These are phyloP conservation scores for Cryptophagus acutangulus DNA, from an alignment of 2,888 invertebrate genomes.

Conservation along the genomic window DNA sequence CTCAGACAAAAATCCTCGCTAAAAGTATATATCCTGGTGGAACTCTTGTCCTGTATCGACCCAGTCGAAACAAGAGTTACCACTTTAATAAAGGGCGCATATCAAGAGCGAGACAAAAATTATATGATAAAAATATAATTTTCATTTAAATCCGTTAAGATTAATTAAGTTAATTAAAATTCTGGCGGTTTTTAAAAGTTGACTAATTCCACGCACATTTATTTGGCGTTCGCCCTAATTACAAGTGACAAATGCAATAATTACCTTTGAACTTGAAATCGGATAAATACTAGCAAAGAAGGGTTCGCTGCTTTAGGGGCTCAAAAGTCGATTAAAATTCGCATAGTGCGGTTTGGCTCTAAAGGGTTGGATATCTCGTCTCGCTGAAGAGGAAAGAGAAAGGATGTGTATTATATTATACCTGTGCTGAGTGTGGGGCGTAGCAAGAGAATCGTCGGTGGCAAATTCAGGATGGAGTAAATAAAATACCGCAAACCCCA, in stretches of 20 bases:
- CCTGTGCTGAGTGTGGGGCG: conserved; percentile 11
- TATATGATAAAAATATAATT: too few species aligned
- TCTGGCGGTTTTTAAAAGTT: too few species aligned
- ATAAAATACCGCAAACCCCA: conserved; percentile 46
- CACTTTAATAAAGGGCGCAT: too few species aligned
- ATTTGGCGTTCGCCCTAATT: conserved; percentile 22
- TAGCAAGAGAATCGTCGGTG: conserved; percentile 6
- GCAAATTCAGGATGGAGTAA: conserved; percentile 32
- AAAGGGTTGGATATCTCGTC: conserved; percentile 16
- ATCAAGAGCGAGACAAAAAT: too few species aligned
- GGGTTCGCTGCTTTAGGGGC: too few species aligned
- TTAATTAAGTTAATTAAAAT: too few species aligned
- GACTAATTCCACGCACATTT: conserved; percentile 7
- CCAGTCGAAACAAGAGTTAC: conserved; percentile 14
- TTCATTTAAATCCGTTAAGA: too few species aligned
- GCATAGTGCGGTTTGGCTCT: conserved; percentile 4
- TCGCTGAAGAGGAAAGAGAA: not conserved
- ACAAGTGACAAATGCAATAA: conserved; percentile 35
- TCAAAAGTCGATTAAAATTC: conserved; percentile 11
- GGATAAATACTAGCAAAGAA: too few species aligned
- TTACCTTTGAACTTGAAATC: conserved; percentile 28
- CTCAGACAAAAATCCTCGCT: conserved; percentile 28
- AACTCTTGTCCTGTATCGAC: conserved; percentile 17
- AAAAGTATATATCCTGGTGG: conserved; percentile 3
- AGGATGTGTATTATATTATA: conserved; percentile 13